A percentile compares a stretch with the other conserved stretches of the same genome.
These are phyloP conservation scores for Plotosus lineatus DNA, from an alignment of 2,113 vertebrate genomes.

Conservation along the genomic window DNA sequence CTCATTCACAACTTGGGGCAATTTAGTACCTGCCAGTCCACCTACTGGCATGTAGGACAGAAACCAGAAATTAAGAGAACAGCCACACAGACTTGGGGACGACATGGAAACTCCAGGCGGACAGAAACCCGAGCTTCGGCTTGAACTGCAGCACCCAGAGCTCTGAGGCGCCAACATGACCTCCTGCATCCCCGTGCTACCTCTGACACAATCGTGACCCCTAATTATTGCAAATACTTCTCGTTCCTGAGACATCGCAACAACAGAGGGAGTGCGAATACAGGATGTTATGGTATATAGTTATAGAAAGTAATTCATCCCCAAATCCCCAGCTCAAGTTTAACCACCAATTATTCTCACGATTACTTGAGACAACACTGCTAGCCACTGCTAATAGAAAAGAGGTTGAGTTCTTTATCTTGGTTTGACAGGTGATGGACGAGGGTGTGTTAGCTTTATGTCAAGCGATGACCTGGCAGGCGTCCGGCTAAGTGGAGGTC, in stretches of 20 bases:
- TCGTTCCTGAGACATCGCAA: slow-evolving; percentile 64
- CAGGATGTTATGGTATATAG: slow-evolving; percentile 65
- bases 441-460: not conserved
- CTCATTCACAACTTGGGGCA: not conserved
- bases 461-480: too few relatives aligned
- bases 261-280: slow-evolving; percentile 43
- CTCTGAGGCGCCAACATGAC: not conserved
- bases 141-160: not conserved
- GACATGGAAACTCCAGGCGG: not conserved
- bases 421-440: not conserved
- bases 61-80: not conserved
- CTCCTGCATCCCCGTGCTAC: not conserved
- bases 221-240: not conserved
- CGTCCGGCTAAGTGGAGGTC: not conserved
- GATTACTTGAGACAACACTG: not conserved
- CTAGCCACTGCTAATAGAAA: not conserved
- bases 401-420: not conserved
- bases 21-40: not conserved
- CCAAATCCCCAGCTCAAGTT: slow-evolving; percentile 72
- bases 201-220: not conserved
- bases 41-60: not conserved
- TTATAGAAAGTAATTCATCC: slow-evolving; percentile 66
- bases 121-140: not conserved
- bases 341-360: not conserved
- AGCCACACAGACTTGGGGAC: not conserved